Conservation (phyloP, 2,113 vertebrate species). For the Penelope pileata region DNA sequence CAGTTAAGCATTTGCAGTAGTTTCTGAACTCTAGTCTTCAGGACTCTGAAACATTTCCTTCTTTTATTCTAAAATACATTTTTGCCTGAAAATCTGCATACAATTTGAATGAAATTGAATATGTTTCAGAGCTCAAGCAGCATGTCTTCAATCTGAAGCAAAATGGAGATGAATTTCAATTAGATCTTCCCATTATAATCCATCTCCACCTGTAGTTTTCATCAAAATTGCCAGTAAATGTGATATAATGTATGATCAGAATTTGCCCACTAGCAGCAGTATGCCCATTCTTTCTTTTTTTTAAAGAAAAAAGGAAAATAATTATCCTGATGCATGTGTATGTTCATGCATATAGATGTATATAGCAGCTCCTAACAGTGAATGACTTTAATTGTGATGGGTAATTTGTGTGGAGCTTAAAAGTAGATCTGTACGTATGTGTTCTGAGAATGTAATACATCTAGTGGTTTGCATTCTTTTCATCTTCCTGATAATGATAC, state of each 20-base stretch:
- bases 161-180: constrained; percentile 82
- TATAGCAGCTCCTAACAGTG: constrained; percentile 31
- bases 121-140: constrained; percentile 77
- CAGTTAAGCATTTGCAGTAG: neutral
- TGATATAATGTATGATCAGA: constrained; percentile 58
- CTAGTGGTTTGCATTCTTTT: constrained; percentile 35
- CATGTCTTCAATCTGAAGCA: constrained; percentile 74
- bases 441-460: neutral
- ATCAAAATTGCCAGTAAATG: constrained; percentile 74
- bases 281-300: constrained; percentile 65
- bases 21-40: constrained; percentile 6
- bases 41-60: constrained; percentile 24
- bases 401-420: constrained; percentile 60
- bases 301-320: constrained; percentile 52
- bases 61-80: constrained; percentile 39
- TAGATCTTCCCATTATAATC: constrained; percentile 75
- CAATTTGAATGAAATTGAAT: constrained; percentile 77
- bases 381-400: constrained; percentile 71
- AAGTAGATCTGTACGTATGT: neutral
- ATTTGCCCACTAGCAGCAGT: constrained; percentile 73
- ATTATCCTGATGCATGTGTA: constrained; percentile 48
- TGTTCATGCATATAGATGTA: neutral
- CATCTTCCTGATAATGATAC: neutral
- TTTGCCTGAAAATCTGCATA: constrained; percentile 77
- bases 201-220: constrained; percentile 79